Conservation (phyloP, 2,797 vertebrate species). For the Periophthalmus magnuspinnatus region DNA sequence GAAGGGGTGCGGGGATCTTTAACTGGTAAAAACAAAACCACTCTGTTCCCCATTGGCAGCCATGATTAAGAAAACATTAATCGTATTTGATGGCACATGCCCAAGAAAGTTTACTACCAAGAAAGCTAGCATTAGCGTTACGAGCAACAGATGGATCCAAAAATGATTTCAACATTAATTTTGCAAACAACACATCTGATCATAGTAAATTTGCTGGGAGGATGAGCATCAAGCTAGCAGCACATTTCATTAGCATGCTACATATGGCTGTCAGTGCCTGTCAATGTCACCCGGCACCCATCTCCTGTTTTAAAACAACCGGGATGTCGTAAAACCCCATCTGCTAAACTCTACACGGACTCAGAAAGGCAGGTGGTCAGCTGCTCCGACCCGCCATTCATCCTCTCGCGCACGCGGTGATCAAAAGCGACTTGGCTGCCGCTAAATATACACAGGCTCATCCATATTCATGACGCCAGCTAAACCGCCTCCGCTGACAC, state of each 20-base stretch:
- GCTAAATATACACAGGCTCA: slow-evolving; percentile 69
- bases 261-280: slow-evolving; percentile 2
- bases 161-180: neutral
- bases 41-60: neutral
- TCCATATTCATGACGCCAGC: slow-evolving; percentile 77
- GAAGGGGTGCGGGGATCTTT: neutral
- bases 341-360: slow-evolving; percentile 41
- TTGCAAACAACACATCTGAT: slow-evolving; percentile 3
- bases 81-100: neutral
- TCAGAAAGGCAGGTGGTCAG: slow-evolving; percentile 70
- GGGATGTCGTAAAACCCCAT: slow-evolving; percentile 40
- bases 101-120: neutral
- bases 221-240: neutral
- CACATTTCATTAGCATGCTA: neutral
- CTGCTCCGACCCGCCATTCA: slow-evolving; percentile 56
- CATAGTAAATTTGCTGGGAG: neutral
- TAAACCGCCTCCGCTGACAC: slow-evolving; percentile 71
- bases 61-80: neutral
- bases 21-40: neutral
- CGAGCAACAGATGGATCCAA: neutral
- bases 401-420: slow-evolving; percentile 52
- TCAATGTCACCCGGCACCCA: slow-evolving; percentile 9
- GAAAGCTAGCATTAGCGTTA: neutral
- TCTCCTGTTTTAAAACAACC: slow-evolving; percentile 12
- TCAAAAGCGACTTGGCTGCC: slow-evolving; percentile 69